These are phyloP conservation scores for Alaudala cheleensis DNA, from an alignment of 2,113 vertebrate species.

Conservation along the genomic window DNA sequence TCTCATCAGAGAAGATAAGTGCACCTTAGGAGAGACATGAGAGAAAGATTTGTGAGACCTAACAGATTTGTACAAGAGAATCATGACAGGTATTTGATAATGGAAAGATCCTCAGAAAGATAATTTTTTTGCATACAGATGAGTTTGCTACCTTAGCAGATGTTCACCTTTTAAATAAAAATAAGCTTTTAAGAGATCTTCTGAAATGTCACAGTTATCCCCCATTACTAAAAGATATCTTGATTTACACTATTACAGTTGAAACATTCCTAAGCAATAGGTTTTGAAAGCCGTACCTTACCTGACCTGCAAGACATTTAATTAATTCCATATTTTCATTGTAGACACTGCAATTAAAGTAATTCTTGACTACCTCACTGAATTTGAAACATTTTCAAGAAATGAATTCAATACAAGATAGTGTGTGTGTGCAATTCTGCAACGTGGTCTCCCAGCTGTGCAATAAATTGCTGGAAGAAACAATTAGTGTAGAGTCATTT, in stretches of 20 bases:
- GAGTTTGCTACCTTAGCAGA: constrained; percentile 53
- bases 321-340: constrained; percentile 64
- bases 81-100: constrained; percentile 60
- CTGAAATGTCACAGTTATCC: constrained; percentile 58
- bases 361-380: constrained; percentile 61
- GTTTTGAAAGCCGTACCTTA: constrained; percentile 53
- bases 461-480: constrained; percentile 63
- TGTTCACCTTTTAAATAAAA: constrained; percentile 69
- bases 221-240: constrained; percentile 62
- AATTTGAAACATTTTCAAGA: constrained; percentile 64
- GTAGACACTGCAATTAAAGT: constrained; percentile 68
- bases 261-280: constrained; percentile 42
- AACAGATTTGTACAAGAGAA: constrained; percentile 50
- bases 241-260: constrained; percentile 62
- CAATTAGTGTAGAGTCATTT: constrained; percentile 67
- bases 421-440: not conserved
- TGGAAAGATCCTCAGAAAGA: constrained; percentile 44
- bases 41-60: constrained; percentile 59
- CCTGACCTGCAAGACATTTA: constrained; percentile 38
- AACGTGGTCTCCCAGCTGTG: constrained; percentile 51
- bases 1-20: constrained; percentile 60
- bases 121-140: constrained; percentile 50
- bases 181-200: constrained; percentile 54
- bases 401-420: constrained; percentile 16
- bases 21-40: constrained; percentile 33